Evolutionary conservation across 2,113 vertebrate species (phyloP), one percentile per base, ranked within the genome.

Genomic region (Camelus dromedarius): DNA sequence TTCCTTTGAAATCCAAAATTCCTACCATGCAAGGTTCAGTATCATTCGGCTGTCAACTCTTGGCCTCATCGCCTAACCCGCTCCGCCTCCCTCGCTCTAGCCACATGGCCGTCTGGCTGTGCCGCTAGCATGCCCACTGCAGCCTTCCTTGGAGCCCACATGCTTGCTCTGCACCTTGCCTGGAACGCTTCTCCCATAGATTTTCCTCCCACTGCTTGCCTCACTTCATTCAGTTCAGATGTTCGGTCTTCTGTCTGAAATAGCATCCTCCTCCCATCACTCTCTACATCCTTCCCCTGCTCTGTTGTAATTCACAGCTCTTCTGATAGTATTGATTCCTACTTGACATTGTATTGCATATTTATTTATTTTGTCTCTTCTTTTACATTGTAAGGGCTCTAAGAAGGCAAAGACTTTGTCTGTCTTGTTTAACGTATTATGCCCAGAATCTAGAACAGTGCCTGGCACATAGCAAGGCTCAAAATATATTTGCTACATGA

Each of bases 1-100:
- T 86, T 86, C 48, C 38, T 46, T 28, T 48, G 76, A 94, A 92
- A 91, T 64, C 62, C n/a, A 8, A 83, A 52, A 30, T 58, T 66
- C 19, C 30, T 70, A 2, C 26, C 58, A 8, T 0, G 6, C 0
- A 8, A 86, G n/a, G 26, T 26, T 54, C 52, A 6, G 3, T 16
- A 6, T 56, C 32, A 1, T 0, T 9, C 56, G 75, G 54, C 35
- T 66, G 8, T n/a, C 56, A 26, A 66, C 18, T 19, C 48, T 66
- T 0, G 2, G 1, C 14, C 15, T 80, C 10, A 0, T 56, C 82
- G 69, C n/a, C 79, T 46, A 1, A 30, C 28, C 11, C 62, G 8
- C n/a, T 60, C 18, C n/a, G 38, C 8, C 8, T 52, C 9, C 0
- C 56, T 66, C 30, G 3, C 5, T 48, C 54, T n/a, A 12, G 69